Evolutionary conservation across 2,797 vertebrate genomes (phyloP).

Genomic region (Acipenser oxyrinchus): DNA sequence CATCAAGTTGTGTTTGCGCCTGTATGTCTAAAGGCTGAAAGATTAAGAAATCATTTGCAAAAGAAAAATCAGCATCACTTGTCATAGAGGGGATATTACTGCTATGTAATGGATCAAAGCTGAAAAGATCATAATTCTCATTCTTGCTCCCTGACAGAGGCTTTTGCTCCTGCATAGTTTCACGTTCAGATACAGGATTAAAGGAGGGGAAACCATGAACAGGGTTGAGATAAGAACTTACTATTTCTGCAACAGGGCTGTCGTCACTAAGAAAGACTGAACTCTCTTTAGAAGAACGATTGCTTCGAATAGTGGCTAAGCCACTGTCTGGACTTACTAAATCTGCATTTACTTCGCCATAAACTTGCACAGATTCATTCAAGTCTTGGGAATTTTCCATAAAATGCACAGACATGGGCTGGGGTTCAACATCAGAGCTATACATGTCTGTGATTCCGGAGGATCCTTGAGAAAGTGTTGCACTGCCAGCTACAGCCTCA

Average conservation of each 20-base stretch:
- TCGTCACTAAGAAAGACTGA: conserved; percentile 93
- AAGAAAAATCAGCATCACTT: conserved; percentile 54
- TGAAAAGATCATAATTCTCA: conserved; percentile 72
- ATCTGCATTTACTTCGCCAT: conserved; percentile 60
- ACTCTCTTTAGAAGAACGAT: conserved; percentile 87
- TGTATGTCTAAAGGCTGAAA: conserved; percentile 30
- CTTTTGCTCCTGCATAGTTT: conserved; percentile 62
- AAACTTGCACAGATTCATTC: conserved; percentile 52
- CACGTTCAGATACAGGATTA: conserved; percentile 61
- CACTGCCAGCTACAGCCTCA: conserved; percentile 86
- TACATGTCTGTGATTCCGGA: conserved; percentile 87
- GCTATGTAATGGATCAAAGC: conserved; percentile 63
- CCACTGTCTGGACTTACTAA: conserved; percentile 90
- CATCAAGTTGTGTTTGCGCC: conserved; percentile 48
- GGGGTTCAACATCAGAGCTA: conserved; percentile 76
- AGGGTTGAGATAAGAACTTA: conserved; percentile 65
- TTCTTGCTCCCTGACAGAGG: conserved; percentile 47
- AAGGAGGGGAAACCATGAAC: conserved; percentile 70
- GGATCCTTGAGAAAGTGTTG: conserved; percentile 87
- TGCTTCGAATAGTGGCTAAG: conserved; percentile 84
- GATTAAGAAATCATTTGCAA: conserved; percentile 41
- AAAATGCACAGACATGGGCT: conserved; percentile 56
- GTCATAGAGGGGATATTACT: conserved; percentile 51
- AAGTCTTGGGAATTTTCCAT: conserved; percentile 66
- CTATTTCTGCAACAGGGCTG: conserved; percentile 73